A percentile compares a stretch with the other conserved stretches of the same genome.
Conservation (phyloP, 2,888 invertebrate genomes). For the Drosophila gaucha region DNA sequence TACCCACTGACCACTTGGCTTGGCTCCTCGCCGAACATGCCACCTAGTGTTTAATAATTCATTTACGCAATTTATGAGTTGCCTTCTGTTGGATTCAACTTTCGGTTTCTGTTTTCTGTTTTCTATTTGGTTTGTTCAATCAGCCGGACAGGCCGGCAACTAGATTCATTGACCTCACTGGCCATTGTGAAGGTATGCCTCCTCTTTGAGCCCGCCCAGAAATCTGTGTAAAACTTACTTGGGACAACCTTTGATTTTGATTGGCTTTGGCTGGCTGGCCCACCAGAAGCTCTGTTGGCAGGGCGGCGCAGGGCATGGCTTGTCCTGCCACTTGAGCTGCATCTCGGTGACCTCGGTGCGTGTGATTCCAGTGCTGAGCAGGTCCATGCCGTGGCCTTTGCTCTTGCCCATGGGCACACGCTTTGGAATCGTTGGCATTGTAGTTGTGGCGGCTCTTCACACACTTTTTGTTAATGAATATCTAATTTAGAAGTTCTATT, state of each 20-base stretch:
- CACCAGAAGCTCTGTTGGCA: constrained; percentile 84
- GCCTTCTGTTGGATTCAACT: constrained; percentile 32
- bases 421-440: constrained; percentile 80
- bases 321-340: constrained; percentile 80
- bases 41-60: constrained; percentile 56
- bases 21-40: constrained; percentile 22
- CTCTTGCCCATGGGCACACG: constrained; percentile 63
- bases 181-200: neutral
- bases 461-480: constrained; percentile 31
- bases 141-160: constrained; percentile 27
- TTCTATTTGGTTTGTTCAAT: constrained; percentile 35
- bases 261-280: constrained; percentile 84
- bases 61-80: constrained; percentile 78
- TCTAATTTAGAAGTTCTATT: constrained; percentile 39
- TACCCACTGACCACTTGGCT: neutral
- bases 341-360: constrained; percentile 81
- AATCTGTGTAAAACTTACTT: constrained; percentile 63
- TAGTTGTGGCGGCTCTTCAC: constrained; percentile 15
- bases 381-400: constrained; percentile 51
- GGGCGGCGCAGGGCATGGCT: constrained; percentile 77
- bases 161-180: constrained; percentile 64
- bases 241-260: constrained; percentile 81
- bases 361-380: constrained; percentile 53
- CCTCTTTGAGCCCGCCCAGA: neutral
- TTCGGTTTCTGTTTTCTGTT: constrained; percentile 45